Base-by-base conservation (phyloP, 1,140 invertebrate genomes). In the Papilio glaucus region DNA sequence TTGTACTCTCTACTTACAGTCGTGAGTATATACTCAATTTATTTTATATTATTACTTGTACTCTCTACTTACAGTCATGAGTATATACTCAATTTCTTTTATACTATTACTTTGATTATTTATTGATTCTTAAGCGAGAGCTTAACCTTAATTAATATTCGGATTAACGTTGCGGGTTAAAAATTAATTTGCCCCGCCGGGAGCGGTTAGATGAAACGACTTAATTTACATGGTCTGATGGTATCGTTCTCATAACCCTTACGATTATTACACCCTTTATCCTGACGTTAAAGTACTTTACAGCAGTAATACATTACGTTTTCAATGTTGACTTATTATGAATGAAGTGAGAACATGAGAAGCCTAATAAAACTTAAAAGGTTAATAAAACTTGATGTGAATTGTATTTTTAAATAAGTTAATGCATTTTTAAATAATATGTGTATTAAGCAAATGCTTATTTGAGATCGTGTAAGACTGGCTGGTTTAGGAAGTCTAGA, bases 101-200 rank as follows among this genome's bases (percentile, higher is more conserved):
- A n/a, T n/a, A n/a, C n/a, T n/a, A n/a, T n/a, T n/a, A n/a, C n/a
- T n/a, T n/a, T n/a, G n/a, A n/a, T n/a, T n/a, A n/a, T n/a, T n/a
- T 24, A 53, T 53, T 53, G 49, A 53, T 53, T 53, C n/a, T 53
- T 24, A 53, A 53, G 21, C 9, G 24, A 24, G 21, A 53, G 49
- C 18, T 53, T 53, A 53, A 53, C 49, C 49, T n/a, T 53, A 53
- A 53, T 53, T 53, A 53, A 53, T 21, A 53, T 18, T 53, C 18
- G 21, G 49, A 53, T 24, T 24, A 53, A 10, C 21, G 49, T 26
- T 45, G 15, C 42, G 18, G 49, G 18, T 24, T 53, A 53, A 24
- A 57, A 57, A 57, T 57, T 57, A 57, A 57, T 57, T 12, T 12
- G 18, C 49, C 24, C 49, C 49, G 18, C 21, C 49, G 49, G 10